Conservation (phyloP, 2,797 vertebrate genomes). For the Halcyon leucocephala region DNA sequence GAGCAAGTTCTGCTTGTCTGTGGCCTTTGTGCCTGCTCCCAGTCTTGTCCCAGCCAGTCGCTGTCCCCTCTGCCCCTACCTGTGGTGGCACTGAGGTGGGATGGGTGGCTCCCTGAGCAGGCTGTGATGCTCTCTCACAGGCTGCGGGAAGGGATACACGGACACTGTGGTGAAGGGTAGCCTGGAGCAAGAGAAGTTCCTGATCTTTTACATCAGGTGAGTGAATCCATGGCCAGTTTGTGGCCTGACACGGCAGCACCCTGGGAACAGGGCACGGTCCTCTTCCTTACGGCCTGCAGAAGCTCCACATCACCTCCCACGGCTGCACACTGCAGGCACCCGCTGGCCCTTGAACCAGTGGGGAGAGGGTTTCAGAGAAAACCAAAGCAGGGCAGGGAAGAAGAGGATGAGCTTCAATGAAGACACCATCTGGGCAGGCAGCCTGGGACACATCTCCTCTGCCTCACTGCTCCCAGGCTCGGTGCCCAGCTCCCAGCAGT, state of each 20-base stretch:
- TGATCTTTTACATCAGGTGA: constrained; percentile 91
- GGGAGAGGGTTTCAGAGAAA: neutral
- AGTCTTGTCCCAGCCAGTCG: neutral
- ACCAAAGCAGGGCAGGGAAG: neutral
- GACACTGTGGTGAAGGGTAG: constrained; percentile 88
- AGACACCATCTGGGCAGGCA: neutral
- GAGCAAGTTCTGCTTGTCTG: neutral
- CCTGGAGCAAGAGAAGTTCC: constrained; percentile 84
- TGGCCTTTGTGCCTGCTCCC: neutral
- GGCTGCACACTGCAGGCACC: neutral
- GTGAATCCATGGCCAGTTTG: neutral
- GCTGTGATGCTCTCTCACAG: constrained; percentile 45
- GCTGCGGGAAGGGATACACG: constrained; percentile 86
- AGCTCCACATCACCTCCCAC: neutral
- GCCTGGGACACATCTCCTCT: neutral
- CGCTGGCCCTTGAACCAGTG: neutral
- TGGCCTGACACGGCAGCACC: accelerated
- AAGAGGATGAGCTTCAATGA: neutral
- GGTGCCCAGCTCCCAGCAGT: neutral
- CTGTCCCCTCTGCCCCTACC: neutral
- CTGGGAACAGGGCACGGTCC: neutral
- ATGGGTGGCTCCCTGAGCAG: neutral
- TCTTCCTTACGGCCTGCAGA: neutral
- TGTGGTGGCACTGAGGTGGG: neutral
- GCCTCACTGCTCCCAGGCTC: neutral